Conservation (phyloP, 2,888 invertebrate species). For the Crioceris asparagi region DNA sequence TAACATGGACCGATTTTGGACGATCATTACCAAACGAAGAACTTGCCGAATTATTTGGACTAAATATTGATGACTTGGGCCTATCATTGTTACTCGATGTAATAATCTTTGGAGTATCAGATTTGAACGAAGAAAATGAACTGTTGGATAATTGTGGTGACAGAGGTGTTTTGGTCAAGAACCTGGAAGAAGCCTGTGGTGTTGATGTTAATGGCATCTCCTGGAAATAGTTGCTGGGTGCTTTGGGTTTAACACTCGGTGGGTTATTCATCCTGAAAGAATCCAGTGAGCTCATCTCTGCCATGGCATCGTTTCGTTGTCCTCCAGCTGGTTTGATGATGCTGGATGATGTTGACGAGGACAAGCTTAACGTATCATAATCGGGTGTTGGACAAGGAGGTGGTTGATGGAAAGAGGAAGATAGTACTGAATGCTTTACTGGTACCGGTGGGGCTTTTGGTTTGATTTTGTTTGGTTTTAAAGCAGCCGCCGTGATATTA, state of each 20-base stretch:
- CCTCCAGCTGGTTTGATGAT: slow-evolving; percentile 17
- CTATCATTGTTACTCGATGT: too few species aligned
- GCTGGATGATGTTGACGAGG: slow-evolving; percentile 24
- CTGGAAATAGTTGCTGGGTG: slow-evolving; percentile 59
- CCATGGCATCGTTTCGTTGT: slow-evolving; percentile 14
- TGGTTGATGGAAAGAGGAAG: slow-evolving; percentile 35
- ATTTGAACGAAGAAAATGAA: slow-evolving; percentile 15
- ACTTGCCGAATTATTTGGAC: too few species aligned
- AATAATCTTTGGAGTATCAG: too few species aligned
- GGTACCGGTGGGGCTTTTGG: slow-evolving; percentile 36
- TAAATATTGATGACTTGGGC: too few species aligned
- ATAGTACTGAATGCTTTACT: slow-evolving; percentile 31
- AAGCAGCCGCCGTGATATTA: slow-evolving; percentile 18
- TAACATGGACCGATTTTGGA: slow-evolving; percentile 52
- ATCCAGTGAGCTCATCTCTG: slow-evolving; percentile 63
- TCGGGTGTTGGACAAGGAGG: slow-evolving; percentile 44
- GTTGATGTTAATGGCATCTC: too few species aligned
- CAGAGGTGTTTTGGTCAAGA: too few species aligned
- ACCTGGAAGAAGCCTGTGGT: too few species aligned
- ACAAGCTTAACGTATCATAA: slow-evolving; percentile 41
- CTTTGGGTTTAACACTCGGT: slow-evolving; percentile 49
- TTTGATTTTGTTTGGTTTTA: slow-evolving; percentile 25
- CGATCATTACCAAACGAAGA: too few species aligned
- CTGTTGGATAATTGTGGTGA: slow-evolving; percentile 25
- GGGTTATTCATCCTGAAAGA: slow-evolving; percentile 62